Evolutionary conservation across 1,140 invertebrate species (phyloP).

Genomic region (Platorchestia sp.): DNA sequence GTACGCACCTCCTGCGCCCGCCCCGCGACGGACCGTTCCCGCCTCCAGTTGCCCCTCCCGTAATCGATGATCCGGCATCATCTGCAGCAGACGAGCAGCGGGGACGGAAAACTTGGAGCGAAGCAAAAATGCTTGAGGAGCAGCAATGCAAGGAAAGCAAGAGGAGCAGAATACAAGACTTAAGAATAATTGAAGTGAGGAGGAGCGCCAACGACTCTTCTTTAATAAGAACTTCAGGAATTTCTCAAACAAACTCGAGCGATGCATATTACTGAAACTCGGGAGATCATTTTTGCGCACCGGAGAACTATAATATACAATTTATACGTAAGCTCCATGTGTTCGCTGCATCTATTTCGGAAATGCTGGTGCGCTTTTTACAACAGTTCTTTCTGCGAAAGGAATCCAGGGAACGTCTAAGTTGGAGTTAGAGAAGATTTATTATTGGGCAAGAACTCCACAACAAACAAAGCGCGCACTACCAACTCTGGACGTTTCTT

Average conservation of each 20-base stretch:
- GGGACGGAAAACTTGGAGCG: constrained; percentile 8
- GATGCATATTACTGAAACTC: constrained; percentile 9
- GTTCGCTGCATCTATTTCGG: neutral
- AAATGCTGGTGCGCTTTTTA: neutral
- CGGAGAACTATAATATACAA: neutral
- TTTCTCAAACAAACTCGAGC: neutral
- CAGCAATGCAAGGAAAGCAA: constrained; percentile 50
- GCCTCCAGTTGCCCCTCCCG: neutral
- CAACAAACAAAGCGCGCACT: neutral
- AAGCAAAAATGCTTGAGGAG: constrained; percentile 48
- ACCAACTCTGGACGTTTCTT: neutral
- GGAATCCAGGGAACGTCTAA: neutral
- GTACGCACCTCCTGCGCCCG: neutral
- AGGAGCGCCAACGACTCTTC: constrained; percentile 35
- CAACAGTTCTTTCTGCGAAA: neutral
- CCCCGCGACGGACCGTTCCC: neutral
- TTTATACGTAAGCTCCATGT: constrained; percentile 3
- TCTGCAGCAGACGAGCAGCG: constrained; percentile 41
- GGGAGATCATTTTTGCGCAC: neutral
- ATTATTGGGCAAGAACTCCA: neutral
- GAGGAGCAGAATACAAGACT: constrained; percentile 46
- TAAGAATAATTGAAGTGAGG: constrained; percentile 50
- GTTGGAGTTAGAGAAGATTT: constrained; percentile 25
- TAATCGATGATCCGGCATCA: constrained; percentile 37
- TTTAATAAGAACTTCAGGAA: constrained; percentile 44